Evolutionary conservation across 1,140 invertebrate genomes (phyloP).

Genomic region (Ceratosolen solmsi): DNA sequence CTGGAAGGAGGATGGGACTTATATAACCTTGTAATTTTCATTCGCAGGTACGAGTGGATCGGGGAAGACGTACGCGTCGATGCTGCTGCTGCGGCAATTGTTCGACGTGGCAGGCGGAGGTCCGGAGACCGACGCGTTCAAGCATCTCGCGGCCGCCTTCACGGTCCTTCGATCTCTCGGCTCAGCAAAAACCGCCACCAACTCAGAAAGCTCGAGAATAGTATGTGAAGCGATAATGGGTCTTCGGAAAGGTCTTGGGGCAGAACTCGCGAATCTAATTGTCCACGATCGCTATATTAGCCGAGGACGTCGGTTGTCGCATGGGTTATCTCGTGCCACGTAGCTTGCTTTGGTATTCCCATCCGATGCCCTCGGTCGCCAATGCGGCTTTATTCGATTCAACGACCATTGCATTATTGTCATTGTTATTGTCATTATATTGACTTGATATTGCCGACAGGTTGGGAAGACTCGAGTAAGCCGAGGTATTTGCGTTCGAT

Average conservation of each 20-base stretch:
- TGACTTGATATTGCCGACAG: no score
- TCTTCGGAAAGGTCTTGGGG: neutral
- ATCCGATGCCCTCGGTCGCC: no score
- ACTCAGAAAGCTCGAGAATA: conserved; percentile 94
- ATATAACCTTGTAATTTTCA: neutral
- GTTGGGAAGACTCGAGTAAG: no score
- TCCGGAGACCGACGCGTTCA: conserved; percentile 96
- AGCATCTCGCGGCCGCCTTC: conserved; percentile 94
- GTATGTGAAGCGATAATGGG: conserved; percentile 74
- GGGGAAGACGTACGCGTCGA: conserved; percentile 95
- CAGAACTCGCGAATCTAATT: neutral
- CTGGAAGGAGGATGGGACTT: no score
- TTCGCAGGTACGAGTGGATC: conserved; percentile 88
- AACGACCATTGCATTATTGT: no score
- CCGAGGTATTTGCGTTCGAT: no score
- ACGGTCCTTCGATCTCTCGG: conserved; percentile 93
- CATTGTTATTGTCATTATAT: no score
- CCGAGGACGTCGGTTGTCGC: no score
- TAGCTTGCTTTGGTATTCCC: no score
- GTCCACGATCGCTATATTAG: neutral
- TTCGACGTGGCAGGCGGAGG: conserved; percentile 95
- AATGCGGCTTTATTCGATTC: no score
- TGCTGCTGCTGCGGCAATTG: conserved; percentile 90
- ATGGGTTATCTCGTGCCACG: no score
- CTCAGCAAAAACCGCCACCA: conserved; percentile 90